Evolutionary conservation across 2,113 vertebrate genomes (phyloP).

Genomic region (Tragelaphus buxtoni): DNA sequence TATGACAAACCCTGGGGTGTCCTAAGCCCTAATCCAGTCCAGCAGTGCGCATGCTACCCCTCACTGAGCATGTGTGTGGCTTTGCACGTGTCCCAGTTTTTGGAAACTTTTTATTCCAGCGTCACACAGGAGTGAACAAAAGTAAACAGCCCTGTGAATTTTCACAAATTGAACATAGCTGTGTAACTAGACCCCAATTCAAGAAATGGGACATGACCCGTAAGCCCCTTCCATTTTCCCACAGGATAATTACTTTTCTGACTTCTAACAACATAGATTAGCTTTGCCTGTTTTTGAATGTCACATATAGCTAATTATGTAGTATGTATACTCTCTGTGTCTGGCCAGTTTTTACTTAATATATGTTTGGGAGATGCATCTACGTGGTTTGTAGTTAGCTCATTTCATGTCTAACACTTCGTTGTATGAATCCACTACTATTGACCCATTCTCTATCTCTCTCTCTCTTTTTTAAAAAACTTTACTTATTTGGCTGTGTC

Average conservation of each 20-base stretch:
- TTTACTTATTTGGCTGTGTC: neutral
- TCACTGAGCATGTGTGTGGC: accelerated
- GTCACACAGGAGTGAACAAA: neutral
- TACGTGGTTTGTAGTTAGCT: neutral
- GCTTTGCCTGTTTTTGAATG: neutral
- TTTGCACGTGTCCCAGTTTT: neutral
- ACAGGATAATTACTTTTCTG: neutral
- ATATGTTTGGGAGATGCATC: neutral
- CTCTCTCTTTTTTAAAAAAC: neutral
- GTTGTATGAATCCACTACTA: neutral
- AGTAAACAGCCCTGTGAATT: neutral
- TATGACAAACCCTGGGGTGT: neutral
- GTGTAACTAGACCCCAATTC: neutral
- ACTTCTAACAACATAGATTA: neutral
- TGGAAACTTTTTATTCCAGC: neutral
- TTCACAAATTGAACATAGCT: neutral
- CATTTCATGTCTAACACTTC: neutral
- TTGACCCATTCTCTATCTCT: neutral
- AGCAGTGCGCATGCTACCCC: neutral
- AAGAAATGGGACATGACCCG: neutral
- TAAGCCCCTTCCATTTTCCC: neutral
- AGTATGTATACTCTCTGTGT: neutral
- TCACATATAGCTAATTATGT: neutral
- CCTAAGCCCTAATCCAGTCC: neutral
- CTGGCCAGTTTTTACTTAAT: neutral